Evolutionary conservation across 23 tunicate species (phyloP).

Genomic region (Halocynthia aurantium): DNA sequence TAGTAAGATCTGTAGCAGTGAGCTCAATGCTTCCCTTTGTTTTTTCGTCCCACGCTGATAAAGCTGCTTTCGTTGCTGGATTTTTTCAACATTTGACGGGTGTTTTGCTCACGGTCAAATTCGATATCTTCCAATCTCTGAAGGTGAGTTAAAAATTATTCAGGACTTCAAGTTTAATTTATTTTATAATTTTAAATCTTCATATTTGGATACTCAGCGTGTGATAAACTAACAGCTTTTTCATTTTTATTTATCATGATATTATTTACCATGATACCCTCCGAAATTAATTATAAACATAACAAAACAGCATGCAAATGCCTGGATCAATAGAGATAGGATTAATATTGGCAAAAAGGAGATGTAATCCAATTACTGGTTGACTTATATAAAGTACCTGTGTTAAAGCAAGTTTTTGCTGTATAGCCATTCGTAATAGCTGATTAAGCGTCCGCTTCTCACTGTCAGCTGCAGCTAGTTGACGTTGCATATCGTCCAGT

Average conservation of each 20-base stretch:
- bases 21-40: no score
- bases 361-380: not conserved
- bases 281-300: not conserved
- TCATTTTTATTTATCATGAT: no score
- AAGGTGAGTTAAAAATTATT: not conserved
- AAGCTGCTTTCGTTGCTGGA: no score
- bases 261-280: not conserved
- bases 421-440: conserved; percentile 70
- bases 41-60: no score
- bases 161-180: not conserved
- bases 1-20: no score
- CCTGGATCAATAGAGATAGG: not conserved
- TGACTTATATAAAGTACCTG: conserved; percentile 34
- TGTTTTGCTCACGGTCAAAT: conserved; percentile 75
- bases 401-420: conserved; percentile 87
- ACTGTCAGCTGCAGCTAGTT: conserved; percentile 85
- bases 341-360: not conserved
- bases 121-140: conserved; percentile 88
- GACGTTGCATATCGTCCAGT: conserved; percentile 90
- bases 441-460: conserved; percentile 87
- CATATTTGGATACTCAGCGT: not conserved
- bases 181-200: not conserved
- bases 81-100: conserved; percentile 12
- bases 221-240: not conserved
- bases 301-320: not conserved